A percentile compares a stretch with the other conserved stretches of the same genome.
These are phyloP conservation scores for Dicycla oo DNA, from an alignment of 2,888 invertebrate species.

Conservation along the genomic window DNA sequence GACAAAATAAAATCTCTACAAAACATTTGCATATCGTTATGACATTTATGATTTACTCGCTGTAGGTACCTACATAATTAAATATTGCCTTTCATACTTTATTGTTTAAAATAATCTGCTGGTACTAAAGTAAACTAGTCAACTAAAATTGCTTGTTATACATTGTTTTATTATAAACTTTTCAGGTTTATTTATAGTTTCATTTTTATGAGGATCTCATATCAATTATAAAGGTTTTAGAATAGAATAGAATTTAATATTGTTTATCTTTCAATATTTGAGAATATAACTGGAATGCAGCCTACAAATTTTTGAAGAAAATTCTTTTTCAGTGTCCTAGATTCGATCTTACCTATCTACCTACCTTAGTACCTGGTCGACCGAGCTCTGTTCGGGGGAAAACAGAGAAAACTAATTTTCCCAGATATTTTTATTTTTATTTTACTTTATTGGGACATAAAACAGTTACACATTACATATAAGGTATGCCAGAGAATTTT, in stretches of 20 bases:
- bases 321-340: background rate
- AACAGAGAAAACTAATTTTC: too few species aligned
- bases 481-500: too few species aligned
- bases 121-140: background rate
- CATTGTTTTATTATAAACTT: background rate
- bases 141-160: background rate
- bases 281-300: background rate
- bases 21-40: constrained; percentile 28
- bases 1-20: constrained; percentile 14
- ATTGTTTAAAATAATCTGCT: constrained; percentile 20
- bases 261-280: background rate
- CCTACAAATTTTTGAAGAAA: background rate
- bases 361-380: too few species aligned
- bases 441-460: too few species aligned
- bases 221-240: background rate
- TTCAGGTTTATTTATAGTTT: background rate
- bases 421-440: too few species aligned
- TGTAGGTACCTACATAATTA: background rate
- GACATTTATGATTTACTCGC: constrained; percentile 21
- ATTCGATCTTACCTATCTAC: background rate
- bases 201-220: background rate
- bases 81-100: constrained; percentile 1
- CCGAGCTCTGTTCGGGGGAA: too few species aligned
- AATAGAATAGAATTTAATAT: background rate
- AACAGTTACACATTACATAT: too few species aligned